phyloP scores from a whole-genome alignment of 2,888 invertebrate genomes.

The Sarcophaga variegata region DNA sequence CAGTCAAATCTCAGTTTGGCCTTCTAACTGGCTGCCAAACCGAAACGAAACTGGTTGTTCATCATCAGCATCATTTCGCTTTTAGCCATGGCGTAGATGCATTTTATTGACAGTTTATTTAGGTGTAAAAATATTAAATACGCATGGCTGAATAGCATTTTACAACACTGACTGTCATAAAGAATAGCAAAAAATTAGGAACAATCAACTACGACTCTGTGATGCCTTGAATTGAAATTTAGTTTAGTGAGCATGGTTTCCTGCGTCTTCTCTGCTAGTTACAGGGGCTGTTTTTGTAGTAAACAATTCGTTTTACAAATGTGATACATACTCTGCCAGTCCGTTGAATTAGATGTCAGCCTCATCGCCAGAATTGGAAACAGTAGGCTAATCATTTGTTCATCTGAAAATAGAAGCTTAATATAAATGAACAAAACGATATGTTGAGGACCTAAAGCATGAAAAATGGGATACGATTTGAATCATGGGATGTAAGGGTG shows the following conservation, averaged over 20 bases:
- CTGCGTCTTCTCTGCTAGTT: too few relatives aligned
- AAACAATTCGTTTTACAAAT: constrained; percentile 1
- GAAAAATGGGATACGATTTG: too few relatives aligned
- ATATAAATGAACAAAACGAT: too few relatives aligned
- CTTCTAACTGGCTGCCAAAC: background rate
- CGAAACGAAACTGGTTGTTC: constrained; percentile 25
- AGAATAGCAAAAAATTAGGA: background rate
- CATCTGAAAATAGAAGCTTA: too few relatives aligned
- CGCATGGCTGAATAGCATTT: constrained; percentile 11
- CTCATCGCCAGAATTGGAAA: background rate
- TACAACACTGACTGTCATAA: background rate
- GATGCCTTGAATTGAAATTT: too few relatives aligned
- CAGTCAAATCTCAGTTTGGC: background rate
- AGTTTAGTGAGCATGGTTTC: too few relatives aligned
- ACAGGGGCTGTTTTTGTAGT: background rate
- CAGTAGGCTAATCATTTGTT: background rate
- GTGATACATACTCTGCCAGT: background rate
- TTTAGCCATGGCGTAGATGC: constrained; percentile 37
- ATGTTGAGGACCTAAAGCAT: too few relatives aligned
- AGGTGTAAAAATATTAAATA: constrained; percentile 46
- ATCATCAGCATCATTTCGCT: constrained; percentile 18
- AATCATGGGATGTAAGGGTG: too few relatives aligned
- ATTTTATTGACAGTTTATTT: constrained; percentile 68
- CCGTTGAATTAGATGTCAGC: constrained; percentile 1
- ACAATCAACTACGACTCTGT: too few relatives aligned